phyloP scores from a whole-genome alignment of 2,888 invertebrate species.

The Imbricaverruca yamaguchii region DNA sequence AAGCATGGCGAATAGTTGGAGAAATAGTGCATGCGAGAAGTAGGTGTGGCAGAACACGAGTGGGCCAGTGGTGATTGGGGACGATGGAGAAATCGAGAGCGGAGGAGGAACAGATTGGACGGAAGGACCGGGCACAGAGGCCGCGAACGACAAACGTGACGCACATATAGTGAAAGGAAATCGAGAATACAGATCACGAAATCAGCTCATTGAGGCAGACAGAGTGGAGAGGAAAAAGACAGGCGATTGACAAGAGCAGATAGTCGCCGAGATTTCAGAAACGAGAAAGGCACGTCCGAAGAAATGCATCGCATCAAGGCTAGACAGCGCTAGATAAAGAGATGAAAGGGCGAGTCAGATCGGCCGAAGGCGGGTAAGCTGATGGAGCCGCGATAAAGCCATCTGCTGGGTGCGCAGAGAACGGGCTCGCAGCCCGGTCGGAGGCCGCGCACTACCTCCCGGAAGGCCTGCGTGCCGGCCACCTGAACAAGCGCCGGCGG shows the following conservation, averaged over 20 bases:
- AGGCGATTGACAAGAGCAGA: not conserved
- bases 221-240: not conserved
- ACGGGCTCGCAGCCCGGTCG: no score
- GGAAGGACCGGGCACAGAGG: no score
- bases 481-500: constrained; percentile 2
- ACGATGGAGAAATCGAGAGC: no score
- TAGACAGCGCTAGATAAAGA: not conserved
- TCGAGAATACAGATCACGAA: not conserved
- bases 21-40: not conserved
- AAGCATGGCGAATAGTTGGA: not conserved
- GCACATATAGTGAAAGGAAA: not conserved
- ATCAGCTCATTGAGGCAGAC: not conserved
- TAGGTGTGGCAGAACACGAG: not conserved
- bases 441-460: no score
- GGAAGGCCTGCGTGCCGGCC: not conserved
- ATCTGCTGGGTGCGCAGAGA: no score
- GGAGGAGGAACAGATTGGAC: no score
- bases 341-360: not conserved
- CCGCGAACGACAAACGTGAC: no score
- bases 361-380: not conserved
- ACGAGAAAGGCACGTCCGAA: not conserved
- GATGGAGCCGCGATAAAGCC: not conserved
- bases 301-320: not conserved
- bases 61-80: no score
- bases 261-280: not conserved